phyloP scores from a whole-genome alignment of 2,113 vertebrate genomes.

The Entelurus aequoreus region DNA sequence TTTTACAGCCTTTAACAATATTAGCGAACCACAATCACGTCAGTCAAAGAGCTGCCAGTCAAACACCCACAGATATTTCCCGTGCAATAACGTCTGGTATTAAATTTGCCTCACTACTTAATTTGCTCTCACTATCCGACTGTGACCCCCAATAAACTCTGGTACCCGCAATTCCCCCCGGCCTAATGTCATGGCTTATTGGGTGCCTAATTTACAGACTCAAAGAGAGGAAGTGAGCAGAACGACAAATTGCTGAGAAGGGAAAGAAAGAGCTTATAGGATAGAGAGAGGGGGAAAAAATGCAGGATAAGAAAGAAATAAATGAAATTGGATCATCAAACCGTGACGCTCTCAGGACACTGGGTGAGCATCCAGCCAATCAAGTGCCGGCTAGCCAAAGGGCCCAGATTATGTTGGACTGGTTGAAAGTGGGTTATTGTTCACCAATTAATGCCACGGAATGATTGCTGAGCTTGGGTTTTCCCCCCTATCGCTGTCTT shows the following conservation, averaged over 20 bases:
- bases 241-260: slow-evolving; percentile 43
- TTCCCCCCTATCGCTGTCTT: slow-evolving; percentile 23
- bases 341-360: slow-evolving; percentile 43
- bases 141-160: slow-evolving; percentile 49
- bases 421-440: slow-evolving; percentile 43
- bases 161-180: slow-evolving; percentile 52
- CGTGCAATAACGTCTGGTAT: slow-evolving; percentile 17
- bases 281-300: slow-evolving; percentile 26
- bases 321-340: slow-evolving; percentile 57
- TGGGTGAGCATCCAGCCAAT: slow-evolving; percentile 43
- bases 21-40: slow-evolving; percentile 1
- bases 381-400: slow-evolving; percentile 31
- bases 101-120: slow-evolving; percentile 22
- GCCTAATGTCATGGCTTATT: slow-evolving; percentile 57
- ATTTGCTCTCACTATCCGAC: slow-evolving; percentile 29
- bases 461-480: slow-evolving; percentile 32
- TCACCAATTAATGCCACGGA: slow-evolving; percentile 43
- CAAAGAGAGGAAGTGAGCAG: slow-evolving; percentile 27
- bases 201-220: slow-evolving; percentile 57
- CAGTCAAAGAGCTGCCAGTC: slow-evolving; percentile 8
- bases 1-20: not conserved
- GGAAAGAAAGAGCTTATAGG: slow-evolving; percentile 19
- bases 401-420: slow-evolving; percentile 42
- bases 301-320: slow-evolving; percentile 37
- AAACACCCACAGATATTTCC: slow-evolving; percentile 10